Evolutionary conservation across 2,113 vertebrate species (phyloP), one percentile per base, ranked within the genome.

Genomic region (Chaenocephalus aceratus): DNA sequence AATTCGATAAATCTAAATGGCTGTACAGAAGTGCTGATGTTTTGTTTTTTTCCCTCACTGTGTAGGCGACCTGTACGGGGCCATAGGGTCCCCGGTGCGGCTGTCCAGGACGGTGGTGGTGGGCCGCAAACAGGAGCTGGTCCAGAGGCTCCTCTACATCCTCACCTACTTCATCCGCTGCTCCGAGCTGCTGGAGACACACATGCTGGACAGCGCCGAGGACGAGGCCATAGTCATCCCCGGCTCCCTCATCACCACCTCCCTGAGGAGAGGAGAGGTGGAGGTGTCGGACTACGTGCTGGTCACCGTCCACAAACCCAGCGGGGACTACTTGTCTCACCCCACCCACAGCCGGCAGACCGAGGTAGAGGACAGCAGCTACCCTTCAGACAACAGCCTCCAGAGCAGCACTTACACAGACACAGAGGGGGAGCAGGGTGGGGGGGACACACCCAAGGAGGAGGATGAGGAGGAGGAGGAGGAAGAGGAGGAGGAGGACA

Each of bases 121-220:
- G 30, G 98, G 98, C 56, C 97, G 96, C 79, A 93, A 96, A 56
- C 98, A 98, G 75, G 97, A 99, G 77, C 94, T 99, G 88, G 97
- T 99, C 5, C 98, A 99, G 93, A 96, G 97, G 10, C 93, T 99
- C 77, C 97, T 99, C 64, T 98, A 99, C 58, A 96, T 99, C 77
- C 97, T 99, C 59, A 99, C 98, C 51, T 99, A 99, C 88, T 99
- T 99, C 93, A 97, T 99, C 90, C 96, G 98, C 89, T 99, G 98
- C 89, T 99, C 98, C 1, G 98, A 99, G 82, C 95, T 99, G 62
- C 95, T 99, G 85, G 98, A 99, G 95, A 98, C 97, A 0, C 97
- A 97, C 92, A 95, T 98, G 78, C 89, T 97, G 92, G 97, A 98
- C 88, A 97, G 96, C 0, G 97, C 96, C 6, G 97, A 99, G 83